phyloP scores from a whole-genome alignment of 2,113 vertebrate species.

The Leptobrachium leishanense region DNA sequence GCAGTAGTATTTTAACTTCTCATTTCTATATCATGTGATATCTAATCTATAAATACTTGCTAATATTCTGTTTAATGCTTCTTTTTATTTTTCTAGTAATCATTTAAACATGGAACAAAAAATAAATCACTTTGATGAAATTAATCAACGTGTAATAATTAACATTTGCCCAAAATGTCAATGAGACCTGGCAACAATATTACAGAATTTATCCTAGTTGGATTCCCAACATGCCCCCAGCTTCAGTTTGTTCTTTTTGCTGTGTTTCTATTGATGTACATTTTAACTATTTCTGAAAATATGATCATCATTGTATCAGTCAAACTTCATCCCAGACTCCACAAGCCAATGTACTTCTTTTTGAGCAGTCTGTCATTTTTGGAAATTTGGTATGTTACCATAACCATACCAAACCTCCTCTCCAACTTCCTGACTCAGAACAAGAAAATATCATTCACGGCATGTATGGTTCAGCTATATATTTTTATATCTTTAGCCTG shows the following conservation, averaged over 20 bases:
- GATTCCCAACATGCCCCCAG: conserved; percentile 52
- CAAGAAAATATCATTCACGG: conserved; percentile 58
- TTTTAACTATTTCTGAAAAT: conserved; percentile 58
- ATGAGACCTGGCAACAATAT: conserved; percentile 24
- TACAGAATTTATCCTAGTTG: conserved; percentile 60
- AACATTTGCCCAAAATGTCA: neutral
- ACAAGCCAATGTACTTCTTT: conserved; percentile 65
- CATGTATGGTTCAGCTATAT: conserved; percentile 62
- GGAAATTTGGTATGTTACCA: conserved; percentile 65
- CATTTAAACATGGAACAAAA: too few species aligned
- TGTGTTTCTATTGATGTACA: conserved; percentile 52
- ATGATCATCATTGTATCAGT: conserved; percentile 56
- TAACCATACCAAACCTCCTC: conserved; percentile 62
- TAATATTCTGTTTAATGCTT: too few species aligned
- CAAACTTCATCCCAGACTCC: conserved; percentile 51
- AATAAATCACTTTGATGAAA: too few species aligned
- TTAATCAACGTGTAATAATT: too few species aligned
- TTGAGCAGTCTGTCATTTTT: conserved; percentile 61
- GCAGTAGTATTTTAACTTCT: too few species aligned
- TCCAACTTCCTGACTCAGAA: conserved; percentile 54
- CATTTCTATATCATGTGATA: too few species aligned
- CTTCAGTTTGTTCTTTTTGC: conserved; percentile 52
- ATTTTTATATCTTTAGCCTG: conserved; percentile 64
- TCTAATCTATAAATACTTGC: too few species aligned
- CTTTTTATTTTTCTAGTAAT: too few species aligned